phyloP scores from a whole-genome alignment of 1,140 invertebrate genomes.

The Sminthurides bifidus region DNA sequence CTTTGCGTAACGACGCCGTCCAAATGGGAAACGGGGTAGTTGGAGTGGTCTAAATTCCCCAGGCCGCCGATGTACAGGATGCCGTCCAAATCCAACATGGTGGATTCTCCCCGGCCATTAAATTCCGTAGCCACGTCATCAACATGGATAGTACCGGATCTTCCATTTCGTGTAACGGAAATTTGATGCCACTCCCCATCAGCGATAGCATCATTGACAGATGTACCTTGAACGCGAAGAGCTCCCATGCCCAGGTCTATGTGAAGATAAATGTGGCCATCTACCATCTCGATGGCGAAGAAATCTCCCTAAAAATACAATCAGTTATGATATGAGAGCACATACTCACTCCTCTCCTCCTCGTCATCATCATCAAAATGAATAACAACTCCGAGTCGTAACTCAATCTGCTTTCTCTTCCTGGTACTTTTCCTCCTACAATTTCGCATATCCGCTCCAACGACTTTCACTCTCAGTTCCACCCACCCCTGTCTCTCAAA shows the following conservation, averaged over 20 bases:
- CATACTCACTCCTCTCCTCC: no score
- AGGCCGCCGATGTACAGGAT: conserved; percentile 80
- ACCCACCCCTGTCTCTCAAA: no score
- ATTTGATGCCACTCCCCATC: conserved; percentile 88
- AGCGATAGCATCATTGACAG: conserved; percentile 66
- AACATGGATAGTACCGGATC: conserved; percentile 75
- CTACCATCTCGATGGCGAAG: conserved; percentile 85
- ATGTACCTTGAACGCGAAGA: conserved; percentile 67
- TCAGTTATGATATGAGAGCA: no score
- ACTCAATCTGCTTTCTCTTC: no score
- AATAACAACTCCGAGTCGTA: no score
- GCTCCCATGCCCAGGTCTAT: conserved; percentile 83
- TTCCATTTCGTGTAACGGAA: conserved; percentile 58
- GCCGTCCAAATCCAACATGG: conserved; percentile 75
- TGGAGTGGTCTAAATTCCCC: conserved; percentile 38
- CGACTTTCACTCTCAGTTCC: no score
- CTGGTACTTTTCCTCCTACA: no score
- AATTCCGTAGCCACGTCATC: conserved; percentile 83
- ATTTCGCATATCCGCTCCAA: no score
- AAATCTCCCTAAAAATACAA: conserved; percentile 10
- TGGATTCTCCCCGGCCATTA: conserved; percentile 72
- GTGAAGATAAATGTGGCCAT: conserved; percentile 83
- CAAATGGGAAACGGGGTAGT: conserved; percentile 54
- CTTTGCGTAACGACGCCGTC: conserved; percentile 75
- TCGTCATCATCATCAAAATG: no score